Base-by-base conservation (phyloP, 2,888 invertebrate genomes). In the Acleris literana region DNA sequence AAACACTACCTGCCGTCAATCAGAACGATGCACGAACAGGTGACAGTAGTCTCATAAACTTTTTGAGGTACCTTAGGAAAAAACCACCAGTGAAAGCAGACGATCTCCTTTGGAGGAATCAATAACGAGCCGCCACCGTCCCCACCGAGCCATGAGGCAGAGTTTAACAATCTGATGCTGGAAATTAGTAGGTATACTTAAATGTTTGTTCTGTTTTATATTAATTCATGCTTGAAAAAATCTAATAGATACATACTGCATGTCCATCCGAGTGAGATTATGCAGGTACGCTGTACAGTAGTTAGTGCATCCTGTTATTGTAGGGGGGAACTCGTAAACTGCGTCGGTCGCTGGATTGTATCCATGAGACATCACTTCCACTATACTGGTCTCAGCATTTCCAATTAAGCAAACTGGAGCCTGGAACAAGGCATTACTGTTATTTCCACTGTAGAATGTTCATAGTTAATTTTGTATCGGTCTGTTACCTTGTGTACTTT, bases 21-120 rank as follows among this genome's bases (percentile, higher is more conserved):
- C 51, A 92, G 76, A 68, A 89, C 90, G 11, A 92, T 72, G 67
- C 90, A 91, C 1, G 91, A 87, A 62, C 88, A 87, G 18, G 86
- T 89, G 1, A 91, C 74, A 0, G 84, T 88, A 0, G 91, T 88
- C 56, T 85, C 82, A 68, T 92, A 92, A 1, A 91, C 87, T 71
- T 81, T 83, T 54, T 90, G 73, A 5, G 80, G 76, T 1, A 70
- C 71, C 70, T 80, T 87, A 1, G 92, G 92, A 67, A 90, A 92
- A 75, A 92, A 93, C 92, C 92, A 92, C 88, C 88, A 92, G 48
- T 84, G 86, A 59, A 83, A 92, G 16, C 82, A 81, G 1, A 87
- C 70, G 53, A 92, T 86, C 71, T 91, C 86, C 70, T 86, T 90
- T 0, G 92, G 91, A 0, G 87, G 84, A 13, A 92, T 66, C 4